Evolutionary conservation across 2,797 vertebrate species (phyloP).

Genomic region (Rallus crepitans): DNA sequence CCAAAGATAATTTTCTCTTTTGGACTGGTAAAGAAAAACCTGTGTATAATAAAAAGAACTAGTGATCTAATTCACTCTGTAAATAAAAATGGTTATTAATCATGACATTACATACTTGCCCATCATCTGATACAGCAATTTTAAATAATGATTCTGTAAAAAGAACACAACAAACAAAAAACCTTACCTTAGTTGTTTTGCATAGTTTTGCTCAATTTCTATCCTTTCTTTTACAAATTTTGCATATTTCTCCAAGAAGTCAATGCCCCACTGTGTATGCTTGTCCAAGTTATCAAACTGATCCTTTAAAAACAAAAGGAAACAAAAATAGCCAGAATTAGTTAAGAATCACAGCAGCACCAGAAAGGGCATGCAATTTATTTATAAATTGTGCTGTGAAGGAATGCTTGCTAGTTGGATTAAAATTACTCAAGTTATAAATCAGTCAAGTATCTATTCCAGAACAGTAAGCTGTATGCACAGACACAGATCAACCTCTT

Average conservation of each 20-base stretch:
- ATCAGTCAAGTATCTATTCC: not conserved
- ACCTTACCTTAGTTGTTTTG: constrained; percentile 95
- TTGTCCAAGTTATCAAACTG: constrained; percentile 99
- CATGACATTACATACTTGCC: not conserved
- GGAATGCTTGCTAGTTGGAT: not conserved
- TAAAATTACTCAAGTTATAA: not conserved
- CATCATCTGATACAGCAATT: not conserved
- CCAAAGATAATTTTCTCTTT: not conserved
- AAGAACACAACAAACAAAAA: not conserved
- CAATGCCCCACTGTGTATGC: constrained; percentile 98
- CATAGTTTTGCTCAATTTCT: constrained; percentile 98
- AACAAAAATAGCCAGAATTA: constrained; percentile 19
- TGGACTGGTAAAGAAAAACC: not conserved
- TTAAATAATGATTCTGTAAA: not conserved
- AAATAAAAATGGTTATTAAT: constrained; percentile 32
- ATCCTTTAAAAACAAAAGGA: constrained; percentile 85
- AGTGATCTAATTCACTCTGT: not conserved
- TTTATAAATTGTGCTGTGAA: not conserved
- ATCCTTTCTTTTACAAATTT: constrained; percentile 99
- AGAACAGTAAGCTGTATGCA: not conserved
- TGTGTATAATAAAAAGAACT: not conserved
- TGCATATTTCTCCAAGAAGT: constrained; percentile 97
- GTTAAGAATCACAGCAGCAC: not conserved
- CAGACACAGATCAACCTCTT: not conserved
- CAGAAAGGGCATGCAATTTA: not conserved